Evolutionary conservation across 1,140 invertebrate genomes (phyloP).

Genomic region (Ostrea denselamellosa): DNA sequence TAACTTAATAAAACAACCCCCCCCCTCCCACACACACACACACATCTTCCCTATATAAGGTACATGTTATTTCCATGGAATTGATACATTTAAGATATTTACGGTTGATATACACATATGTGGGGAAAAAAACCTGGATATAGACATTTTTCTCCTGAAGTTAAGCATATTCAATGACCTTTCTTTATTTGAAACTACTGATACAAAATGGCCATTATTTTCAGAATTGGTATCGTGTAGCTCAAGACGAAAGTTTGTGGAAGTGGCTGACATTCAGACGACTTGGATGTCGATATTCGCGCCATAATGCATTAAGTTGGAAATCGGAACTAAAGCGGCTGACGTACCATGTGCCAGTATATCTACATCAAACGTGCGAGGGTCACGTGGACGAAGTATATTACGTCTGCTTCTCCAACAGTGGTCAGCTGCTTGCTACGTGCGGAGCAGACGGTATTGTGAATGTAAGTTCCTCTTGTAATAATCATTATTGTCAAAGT

Average conservation of each 20-base stretch:
- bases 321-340: conserved; percentile 41
- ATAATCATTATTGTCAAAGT: too few species aligned
- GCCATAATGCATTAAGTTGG: conserved; percentile 5
- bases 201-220: background rate
- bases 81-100: too few species aligned
- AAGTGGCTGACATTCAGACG: background rate
- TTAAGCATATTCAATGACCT: too few species aligned
- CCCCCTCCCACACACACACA: too few species aligned
- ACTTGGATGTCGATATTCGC: background rate
- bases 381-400: conserved; percentile 45
- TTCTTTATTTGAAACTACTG: too few species aligned
- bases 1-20: too few species aligned
- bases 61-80: too few species aligned
- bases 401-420: conserved; percentile 43
- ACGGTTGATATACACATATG: too few species aligned
- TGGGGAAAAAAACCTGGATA: too few species aligned
- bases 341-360: conserved; percentile 17
- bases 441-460: conserved; percentile 40
- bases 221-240: conserved; percentile 44
- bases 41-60: too few species aligned
- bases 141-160: too few species aligned
- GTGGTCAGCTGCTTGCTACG: conserved; percentile 36
- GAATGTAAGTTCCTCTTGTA: conserved; percentile 13
- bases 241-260: conserved; percentile 44
- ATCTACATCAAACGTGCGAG: conserved; percentile 20